A percentile compares a stretch with the other conserved stretches of the same genome.
Conservation (phyloP, 2,888 invertebrate genomes). For the Campoplex capitator region DNA sequence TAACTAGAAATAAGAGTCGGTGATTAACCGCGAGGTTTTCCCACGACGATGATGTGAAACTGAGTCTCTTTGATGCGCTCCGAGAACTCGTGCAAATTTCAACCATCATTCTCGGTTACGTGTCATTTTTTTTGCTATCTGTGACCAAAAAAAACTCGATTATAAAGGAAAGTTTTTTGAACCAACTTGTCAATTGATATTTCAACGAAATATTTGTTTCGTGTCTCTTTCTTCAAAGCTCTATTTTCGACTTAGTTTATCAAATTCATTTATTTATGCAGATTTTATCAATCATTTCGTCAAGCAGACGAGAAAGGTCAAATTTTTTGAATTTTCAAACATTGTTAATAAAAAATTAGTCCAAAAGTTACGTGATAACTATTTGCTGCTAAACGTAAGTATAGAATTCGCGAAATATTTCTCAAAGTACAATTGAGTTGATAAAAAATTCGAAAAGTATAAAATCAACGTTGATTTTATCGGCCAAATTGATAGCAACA, state of each 20-base stretch:
- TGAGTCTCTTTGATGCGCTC: background rate
- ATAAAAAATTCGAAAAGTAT: background rate
- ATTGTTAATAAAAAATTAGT: background rate
- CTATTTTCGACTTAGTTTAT: background rate
- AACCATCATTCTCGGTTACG: background rate
- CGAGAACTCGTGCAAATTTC: constrained; percentile 14
- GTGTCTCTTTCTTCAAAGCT: background rate
- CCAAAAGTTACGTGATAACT: background rate
- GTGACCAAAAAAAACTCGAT: background rate
- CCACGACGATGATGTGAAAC: constrained; percentile 31
- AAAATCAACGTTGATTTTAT: background rate
- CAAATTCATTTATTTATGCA: background rate
- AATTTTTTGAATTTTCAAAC: no score
- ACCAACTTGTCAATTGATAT: background rate
- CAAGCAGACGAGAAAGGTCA: no score
- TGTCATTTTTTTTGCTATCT: background rate
- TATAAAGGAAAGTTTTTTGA: background rate
- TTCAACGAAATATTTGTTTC: background rate
- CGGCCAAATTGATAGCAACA: background rate
- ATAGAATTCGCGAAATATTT: background rate
- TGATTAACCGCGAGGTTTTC: constrained; percentile 53
- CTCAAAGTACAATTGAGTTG: background rate
- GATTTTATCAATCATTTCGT: background rate
- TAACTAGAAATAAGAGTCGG: constrained; percentile 46
- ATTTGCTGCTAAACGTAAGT: no score